A percentile compares a stretch with the other conserved stretches of the same genome.
phyloP scores from a whole-genome alignment of 2,113 vertebrate genomes.

The Solea solea region DNA sequence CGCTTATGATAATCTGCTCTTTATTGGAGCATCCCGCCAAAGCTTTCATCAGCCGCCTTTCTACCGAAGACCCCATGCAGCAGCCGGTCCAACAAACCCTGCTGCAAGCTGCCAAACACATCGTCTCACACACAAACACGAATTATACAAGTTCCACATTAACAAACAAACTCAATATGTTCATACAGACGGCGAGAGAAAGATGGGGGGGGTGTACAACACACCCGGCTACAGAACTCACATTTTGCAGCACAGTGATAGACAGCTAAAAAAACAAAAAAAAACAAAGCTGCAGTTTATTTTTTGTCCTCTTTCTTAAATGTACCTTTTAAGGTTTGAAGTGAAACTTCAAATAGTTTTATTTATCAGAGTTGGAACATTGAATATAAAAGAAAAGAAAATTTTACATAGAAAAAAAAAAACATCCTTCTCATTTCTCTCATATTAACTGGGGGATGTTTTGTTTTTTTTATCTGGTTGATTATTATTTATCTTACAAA shows the following conservation, averaged over 20 bases:
- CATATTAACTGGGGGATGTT: background rate
- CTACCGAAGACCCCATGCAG: conserved; percentile 71
- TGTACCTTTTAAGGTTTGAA: conserved; percentile 9
- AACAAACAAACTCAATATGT: conserved; percentile 20
- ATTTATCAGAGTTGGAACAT: background rate
- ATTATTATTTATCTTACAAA: conserved; percentile 86
- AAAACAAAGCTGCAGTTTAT: background rate
- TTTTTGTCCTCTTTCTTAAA: conserved; percentile 11
- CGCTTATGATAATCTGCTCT: conserved; percentile 91
- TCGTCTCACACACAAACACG: conserved; percentile 30
- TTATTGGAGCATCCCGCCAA: conserved; percentile 89
- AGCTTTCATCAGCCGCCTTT: conserved; percentile 79
- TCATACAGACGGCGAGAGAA: background rate
- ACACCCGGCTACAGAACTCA: conserved; percentile 9
- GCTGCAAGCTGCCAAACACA: conserved; percentile 55
- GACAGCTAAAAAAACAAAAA: conserved; percentile 1
- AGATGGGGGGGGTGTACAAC: background rate
- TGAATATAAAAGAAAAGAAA: too few species aligned
- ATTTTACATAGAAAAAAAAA: background rate
- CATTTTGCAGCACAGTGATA: background rate
- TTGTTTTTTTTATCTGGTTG: conserved; percentile 69
- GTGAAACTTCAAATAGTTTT: conserved; percentile 4
- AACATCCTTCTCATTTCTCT: background rate
- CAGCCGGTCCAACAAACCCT: conserved; percentile 54
- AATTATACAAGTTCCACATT: conserved; percentile 19